Percentiles rank a stretch among this genome's conserved stretches.
Conservation (phyloP, 2,888 invertebrate species). For the Sisyra nigra region DNA sequence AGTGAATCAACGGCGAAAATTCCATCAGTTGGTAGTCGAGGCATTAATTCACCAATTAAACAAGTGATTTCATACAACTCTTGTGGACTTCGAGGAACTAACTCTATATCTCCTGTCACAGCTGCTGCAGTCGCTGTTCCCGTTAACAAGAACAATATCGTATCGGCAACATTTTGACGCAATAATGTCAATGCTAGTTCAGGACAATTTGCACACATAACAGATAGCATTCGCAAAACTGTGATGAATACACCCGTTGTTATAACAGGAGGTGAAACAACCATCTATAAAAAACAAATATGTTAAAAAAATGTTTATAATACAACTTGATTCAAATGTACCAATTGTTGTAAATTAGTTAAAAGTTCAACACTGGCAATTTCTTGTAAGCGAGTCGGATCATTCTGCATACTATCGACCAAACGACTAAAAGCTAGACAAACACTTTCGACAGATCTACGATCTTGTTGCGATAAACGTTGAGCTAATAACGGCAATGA, state of each 20-base stretch:
- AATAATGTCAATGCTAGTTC: constrained; percentile 82
- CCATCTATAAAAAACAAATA: constrained; percentile 39
- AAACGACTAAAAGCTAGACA: constrained; percentile 92
- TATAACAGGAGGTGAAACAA: constrained; percentile 88
- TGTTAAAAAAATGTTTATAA: constrained; percentile 3
- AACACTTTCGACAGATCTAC: constrained; percentile 94
- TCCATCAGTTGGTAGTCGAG: constrained; percentile 85
- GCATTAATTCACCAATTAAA: constrained; percentile 94
- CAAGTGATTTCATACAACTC: constrained; percentile 96
- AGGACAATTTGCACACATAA: constrained; percentile 92
- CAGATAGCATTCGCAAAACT: constrained; percentile 87
- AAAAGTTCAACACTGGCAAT: constrained; percentile 84
- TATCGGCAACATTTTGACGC: constrained; percentile 91
- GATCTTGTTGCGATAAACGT: constrained; percentile 75
- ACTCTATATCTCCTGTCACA: constrained; percentile 51
- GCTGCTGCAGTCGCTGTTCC: constrained; percentile 50
- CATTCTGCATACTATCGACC: constrained; percentile 91
- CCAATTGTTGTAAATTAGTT: constrained; percentile 84
- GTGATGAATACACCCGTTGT: constrained; percentile 93
- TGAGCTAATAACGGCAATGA: constrained; percentile 73
- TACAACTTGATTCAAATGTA: constrained; percentile 24
- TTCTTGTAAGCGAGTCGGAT: constrained; percentile 78
- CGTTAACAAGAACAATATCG: constrained; percentile 85
- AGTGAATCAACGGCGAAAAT: constrained; percentile 88
- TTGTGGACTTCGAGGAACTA: constrained; percentile 83